Conservation (phyloP, 2,888 invertebrate genomes). For the Panopea generosa region DNA sequence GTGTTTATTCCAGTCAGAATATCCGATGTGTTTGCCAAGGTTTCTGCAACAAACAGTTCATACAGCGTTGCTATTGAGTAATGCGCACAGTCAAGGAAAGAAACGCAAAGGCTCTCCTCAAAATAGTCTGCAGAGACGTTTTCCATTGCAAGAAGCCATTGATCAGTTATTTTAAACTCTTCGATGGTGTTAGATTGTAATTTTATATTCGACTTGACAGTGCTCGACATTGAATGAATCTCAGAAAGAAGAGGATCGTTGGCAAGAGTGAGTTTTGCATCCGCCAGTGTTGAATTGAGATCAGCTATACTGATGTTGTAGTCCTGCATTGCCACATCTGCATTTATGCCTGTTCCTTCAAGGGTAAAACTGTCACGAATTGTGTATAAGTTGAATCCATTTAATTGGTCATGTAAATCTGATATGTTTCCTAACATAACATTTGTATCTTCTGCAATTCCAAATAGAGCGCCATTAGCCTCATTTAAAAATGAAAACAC, state of each 20-base stretch:
- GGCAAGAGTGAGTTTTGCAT: constrained; percentile 11
- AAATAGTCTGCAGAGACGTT: constrained; percentile 22
- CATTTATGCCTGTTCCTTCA: constrained; percentile 23
- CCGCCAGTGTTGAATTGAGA: constrained; percentile 23
- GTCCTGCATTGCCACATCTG: constrained; percentile 27
- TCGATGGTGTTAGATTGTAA: background rate
- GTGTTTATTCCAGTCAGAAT: constrained; percentile 9
- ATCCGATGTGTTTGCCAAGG: constrained; percentile 17
- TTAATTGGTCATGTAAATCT: constrained; percentile 4
- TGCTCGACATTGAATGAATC: background rate
- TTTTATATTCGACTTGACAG: background rate
- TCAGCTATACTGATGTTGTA: constrained; percentile 30
- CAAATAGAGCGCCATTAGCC: constrained; percentile 12
- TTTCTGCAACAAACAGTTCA: constrained; percentile 23
- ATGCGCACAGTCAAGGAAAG: constrained; percentile 32
- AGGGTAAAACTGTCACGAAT: constrained; percentile 20
- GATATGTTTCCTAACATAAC: constrained; percentile 8
- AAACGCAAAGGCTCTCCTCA: constrained; percentile 10
- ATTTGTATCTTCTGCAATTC: constrained; percentile 27
- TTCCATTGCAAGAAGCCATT: constrained; percentile 38
- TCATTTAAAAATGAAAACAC: constrained; percentile 24
- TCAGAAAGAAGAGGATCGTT: constrained; percentile 27
- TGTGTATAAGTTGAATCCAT: constrained; percentile 1
- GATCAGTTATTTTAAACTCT: constrained; percentile 9
- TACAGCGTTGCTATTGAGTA: constrained; percentile 27